Conservation (phyloP, 2,888 invertebrate species). For the Drosophila sordidula region DNA sequence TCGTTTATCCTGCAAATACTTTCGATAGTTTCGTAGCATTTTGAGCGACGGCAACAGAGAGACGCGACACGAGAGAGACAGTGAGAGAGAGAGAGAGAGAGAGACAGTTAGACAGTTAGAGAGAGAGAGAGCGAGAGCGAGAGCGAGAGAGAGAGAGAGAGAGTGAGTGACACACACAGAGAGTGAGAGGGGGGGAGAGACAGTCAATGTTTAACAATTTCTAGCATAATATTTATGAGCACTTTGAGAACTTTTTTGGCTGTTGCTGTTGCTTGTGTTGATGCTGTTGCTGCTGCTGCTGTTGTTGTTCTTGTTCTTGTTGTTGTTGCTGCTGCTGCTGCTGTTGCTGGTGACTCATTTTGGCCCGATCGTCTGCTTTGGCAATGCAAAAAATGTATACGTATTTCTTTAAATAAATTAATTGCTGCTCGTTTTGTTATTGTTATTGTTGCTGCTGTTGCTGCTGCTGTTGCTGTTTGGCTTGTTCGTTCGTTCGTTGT, state of each 20-base stretch:
- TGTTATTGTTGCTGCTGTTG: conserved; percentile 16
- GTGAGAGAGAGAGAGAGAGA: conserved; percentile 1
- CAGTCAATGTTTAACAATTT: conserved; percentile 55
- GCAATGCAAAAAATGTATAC: conserved; percentile 52
- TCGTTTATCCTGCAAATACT: conserved; percentile 81
- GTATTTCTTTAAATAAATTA: conserved; percentile 58
- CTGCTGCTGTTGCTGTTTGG: conserved; percentile 32
- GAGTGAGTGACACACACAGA: neutral
- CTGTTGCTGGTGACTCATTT: conserved; percentile 58
- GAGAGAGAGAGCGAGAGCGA: conserved; percentile 21
- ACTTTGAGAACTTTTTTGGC: conserved; percentile 52
- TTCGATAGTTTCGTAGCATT: conserved; percentile 83
- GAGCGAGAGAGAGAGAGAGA: conserved; percentile 16
- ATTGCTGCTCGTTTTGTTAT: conserved; percentile 37
- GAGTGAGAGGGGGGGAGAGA: conserved; percentile 30
- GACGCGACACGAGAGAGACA: conserved; percentile 27
- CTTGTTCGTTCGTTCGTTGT: conserved; percentile 10
- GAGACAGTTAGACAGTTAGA: conserved; percentile 38
- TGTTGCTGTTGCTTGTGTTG: conserved; percentile 29
- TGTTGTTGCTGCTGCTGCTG: conserved; percentile 39
- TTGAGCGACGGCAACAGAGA: conserved; percentile 69
- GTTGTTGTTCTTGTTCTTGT: conserved; percentile 26
- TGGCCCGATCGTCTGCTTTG: conserved; percentile 52
- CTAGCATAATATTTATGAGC: conserved; percentile 64
- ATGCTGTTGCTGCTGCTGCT: conserved; percentile 28